Evolutionary conservation across 2,888 invertebrate genomes (phyloP).

Genomic region (Eilema depressum): DNA sequence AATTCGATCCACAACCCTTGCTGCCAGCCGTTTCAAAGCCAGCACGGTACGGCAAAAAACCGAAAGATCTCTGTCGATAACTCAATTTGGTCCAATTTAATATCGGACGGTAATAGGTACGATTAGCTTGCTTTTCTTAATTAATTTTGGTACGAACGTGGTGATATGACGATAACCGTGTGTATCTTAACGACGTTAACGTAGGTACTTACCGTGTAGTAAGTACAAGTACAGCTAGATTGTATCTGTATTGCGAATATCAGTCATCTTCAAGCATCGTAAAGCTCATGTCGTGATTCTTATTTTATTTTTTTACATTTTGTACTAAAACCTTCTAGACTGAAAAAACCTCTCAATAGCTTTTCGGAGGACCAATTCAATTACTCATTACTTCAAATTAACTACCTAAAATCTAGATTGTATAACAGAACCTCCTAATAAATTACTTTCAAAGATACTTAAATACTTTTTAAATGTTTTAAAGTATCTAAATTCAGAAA

Average conservation of each 20-base stretch:
- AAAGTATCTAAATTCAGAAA: background rate
- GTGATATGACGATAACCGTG: conserved; percentile 28
- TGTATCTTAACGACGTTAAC: no score
- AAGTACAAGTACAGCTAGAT: conserved; percentile 1
- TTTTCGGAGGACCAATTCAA: background rate
- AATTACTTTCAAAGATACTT: background rate
- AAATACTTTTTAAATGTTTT: background rate
- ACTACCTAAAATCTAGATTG: background rate
- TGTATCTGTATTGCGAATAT: conserved; percentile 3
- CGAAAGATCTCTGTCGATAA: conserved; percentile 56
- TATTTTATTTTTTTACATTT: background rate
- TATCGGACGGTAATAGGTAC: conserved; percentile 44
- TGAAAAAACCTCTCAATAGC: background rate
- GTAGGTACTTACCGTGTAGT: no score
- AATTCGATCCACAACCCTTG: conserved; percentile 55
- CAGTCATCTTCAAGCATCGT: background rate
- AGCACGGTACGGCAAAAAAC: conserved; percentile 51
- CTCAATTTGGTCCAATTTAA: conserved; percentile 62
- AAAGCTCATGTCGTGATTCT: background rate
- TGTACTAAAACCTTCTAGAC: background rate
- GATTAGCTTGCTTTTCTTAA: conserved; percentile 48
- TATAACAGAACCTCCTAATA: background rate
- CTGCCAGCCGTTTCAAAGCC: conserved; percentile 28
- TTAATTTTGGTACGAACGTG: conserved; percentile 45
- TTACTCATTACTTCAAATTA: no score